These are phyloP conservation scores for Catostomus latipinnis DNA, from an alignment of 2,797 vertebrate genomes.

Conservation along the genomic window DNA sequence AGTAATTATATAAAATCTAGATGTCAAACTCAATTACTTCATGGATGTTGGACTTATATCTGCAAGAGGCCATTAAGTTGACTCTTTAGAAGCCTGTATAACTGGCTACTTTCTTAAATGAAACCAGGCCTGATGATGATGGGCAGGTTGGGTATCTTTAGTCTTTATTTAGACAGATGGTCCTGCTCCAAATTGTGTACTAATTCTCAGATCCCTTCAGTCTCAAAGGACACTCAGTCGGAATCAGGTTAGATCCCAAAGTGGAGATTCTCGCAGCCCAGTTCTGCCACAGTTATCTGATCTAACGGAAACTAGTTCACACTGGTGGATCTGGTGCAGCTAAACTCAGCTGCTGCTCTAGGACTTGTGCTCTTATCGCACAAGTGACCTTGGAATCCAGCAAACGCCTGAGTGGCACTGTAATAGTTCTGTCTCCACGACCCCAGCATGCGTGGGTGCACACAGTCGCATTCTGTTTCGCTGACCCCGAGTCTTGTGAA, in stretches of 20 bases:
- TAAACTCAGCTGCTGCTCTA: constrained; percentile 36
- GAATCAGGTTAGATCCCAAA: constrained; percentile 85
- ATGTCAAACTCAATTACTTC: background rate
- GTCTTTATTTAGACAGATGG: constrained; percentile 67
- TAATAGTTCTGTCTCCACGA: background rate
- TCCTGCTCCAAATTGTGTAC: constrained; percentile 69
- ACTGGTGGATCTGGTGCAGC: constrained; percentile 54
- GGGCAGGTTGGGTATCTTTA: constrained; percentile 79
- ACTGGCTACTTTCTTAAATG: constrained; percentile 38
- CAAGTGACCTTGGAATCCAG: constrained; percentile 49
- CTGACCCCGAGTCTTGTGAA: constrained; percentile 22
- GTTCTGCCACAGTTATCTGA: constrained; percentile 76
- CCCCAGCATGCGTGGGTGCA: constrained; percentile 15
- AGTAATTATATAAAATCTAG: background rate
- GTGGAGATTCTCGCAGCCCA: constrained; percentile 79
- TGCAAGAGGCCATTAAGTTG: background rate
- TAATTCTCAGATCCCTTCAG: constrained; percentile 72
- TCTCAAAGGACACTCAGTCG: constrained; percentile 76
- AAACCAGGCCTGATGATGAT: constrained; percentile 66
- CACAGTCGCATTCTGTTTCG: background rate
- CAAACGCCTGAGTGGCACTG: background rate
- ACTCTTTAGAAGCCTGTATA: constrained; percentile 15
- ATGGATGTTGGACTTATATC: background rate
- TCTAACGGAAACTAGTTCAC: constrained; percentile 66
- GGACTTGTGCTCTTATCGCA: constrained; percentile 23